A percentile compares a stretch with the other conserved stretches of the same genome.
Conservation (phyloP, 2,113 vertebrate genomes). For the Noctilio leporinus region DNA sequence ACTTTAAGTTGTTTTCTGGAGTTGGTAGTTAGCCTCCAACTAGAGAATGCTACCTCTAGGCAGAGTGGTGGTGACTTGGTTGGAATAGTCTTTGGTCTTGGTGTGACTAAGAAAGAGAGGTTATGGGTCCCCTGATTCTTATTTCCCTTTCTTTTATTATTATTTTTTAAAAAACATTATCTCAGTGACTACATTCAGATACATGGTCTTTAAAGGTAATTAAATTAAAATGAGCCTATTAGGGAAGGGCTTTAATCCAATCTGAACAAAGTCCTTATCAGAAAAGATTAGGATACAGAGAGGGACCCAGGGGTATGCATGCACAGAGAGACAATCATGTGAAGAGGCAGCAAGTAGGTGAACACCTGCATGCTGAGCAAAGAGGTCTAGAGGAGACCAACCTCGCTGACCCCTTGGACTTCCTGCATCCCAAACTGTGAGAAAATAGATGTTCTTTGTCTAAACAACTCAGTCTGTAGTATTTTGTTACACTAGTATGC, state of each 20-base stretch:
- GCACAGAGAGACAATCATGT: background rate
- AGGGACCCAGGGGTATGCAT: background rate
- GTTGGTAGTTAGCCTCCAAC: background rate
- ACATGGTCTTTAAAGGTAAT: background rate
- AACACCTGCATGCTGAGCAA: background rate
- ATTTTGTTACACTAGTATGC: background rate
- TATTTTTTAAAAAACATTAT: background rate
- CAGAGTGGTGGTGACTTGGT: background rate
- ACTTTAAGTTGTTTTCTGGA: conserved; percentile 3
- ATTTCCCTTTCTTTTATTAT: background rate
- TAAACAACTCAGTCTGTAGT: background rate
- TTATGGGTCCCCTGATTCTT: background rate
- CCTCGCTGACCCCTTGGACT: background rate
- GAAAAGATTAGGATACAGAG: background rate
- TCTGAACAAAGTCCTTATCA: background rate
- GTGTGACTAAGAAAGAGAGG: background rate
- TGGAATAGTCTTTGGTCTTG: background rate
- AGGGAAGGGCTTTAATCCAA: background rate
- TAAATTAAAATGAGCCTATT: background rate
- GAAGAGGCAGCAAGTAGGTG: background rate
- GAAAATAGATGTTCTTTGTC: background rate
- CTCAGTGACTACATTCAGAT: background rate
- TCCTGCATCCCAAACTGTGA: background rate
- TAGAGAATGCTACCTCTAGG: conserved; percentile 7
- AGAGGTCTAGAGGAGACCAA: background rate